A percentile compares a stretch with the other conserved stretches of the same genome.
phyloP scores from a whole-genome alignment of 2,113 vertebrate genomes.

The Corythornis vintsioides region DNA sequence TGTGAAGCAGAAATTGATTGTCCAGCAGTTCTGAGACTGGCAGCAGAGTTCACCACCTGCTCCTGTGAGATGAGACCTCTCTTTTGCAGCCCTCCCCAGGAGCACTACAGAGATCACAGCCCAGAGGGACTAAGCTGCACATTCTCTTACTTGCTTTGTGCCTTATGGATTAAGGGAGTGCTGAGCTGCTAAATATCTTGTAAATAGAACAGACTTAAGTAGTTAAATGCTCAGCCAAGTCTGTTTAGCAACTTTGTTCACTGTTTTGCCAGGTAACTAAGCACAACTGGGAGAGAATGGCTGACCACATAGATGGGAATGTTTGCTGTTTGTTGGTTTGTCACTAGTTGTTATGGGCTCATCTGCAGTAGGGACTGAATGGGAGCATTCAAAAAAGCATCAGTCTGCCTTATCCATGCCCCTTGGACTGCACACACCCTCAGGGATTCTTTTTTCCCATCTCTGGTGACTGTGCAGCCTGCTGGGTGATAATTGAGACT shows the following conservation, averaged over 20 bases:
- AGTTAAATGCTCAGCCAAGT: conserved; percentile 35
- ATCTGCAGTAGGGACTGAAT: background rate
- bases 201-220: conserved; percentile 50
- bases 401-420: background rate
- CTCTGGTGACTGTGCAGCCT: background rate
- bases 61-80: background rate
- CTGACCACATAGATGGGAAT: background rate
- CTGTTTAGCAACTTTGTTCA: background rate
- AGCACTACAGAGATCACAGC: background rate
- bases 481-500: conserved; percentile 31
- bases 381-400: background rate
- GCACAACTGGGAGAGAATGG: conserved; percentile 15
- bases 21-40: conserved; percentile 87
- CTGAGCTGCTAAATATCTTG: conserved; percentile 46
- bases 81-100: background rate
- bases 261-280: conserved; percentile 42
- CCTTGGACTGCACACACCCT: background rate
- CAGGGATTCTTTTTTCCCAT: conserved; percentile 9
- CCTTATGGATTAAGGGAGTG: background rate
- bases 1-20: conserved; percentile 88
- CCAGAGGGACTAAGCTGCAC: background rate
- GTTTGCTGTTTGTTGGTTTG: conserved; percentile 39
- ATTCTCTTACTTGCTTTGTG: background rate
- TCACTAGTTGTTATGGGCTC: background rate
- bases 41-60: background rate